Evolutionary conservation across 2,888 invertebrate genomes (phyloP), one percentile per base, ranked within the genome.

Genomic region (Cyclophora albipunctata): DNA sequence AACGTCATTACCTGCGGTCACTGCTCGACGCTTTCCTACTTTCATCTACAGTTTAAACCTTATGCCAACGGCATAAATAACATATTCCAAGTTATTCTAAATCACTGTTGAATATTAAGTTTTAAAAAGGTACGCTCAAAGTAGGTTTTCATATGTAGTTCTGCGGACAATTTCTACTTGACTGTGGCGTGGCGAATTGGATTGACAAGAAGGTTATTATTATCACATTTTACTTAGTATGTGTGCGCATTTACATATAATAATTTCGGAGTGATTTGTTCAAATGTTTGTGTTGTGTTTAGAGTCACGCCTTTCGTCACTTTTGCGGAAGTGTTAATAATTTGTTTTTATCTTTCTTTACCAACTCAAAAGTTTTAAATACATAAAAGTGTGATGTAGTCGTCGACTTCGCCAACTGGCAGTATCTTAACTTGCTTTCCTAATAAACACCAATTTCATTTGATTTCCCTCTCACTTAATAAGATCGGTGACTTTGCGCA

Each of bases 171-270:
- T 75, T 77, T 78, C 74, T 77, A 77, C 75, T 73, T 78, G 83
- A 78, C 77, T 78, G 78, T 75, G 72, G 75, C 78, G 81, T 80
- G 71, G 80, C 84, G 77, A 85, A 87, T 87, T 75, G 74, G 79
- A 83, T 84, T 85, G 87, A 86, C 84, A 81, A 83, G 81, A 83
- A 81, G 80, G 81, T 84, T 86, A 85, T 86, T 87, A 86, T 86
- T 85, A 84, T 83, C 82, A 82, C 84, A 86, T 85, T 87, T 84
- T 81, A 86, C 80, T 81, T 78, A 78, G 60, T 59, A 58, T 51
- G 63, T 62, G 63, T 58, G 63, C 71, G 66, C 73, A 73, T 79
- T 77, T 78, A 78, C 75, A 77, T 78, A 73, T 71, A 73, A 73
- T 66, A 67, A 65, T 64, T 20, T 70, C 66, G 65, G 58, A 67